These are phyloP conservation scores for Anadara kagoshimensis DNA, from an alignment of 1,140 invertebrate genomes.

Conservation along the genomic window DNA sequence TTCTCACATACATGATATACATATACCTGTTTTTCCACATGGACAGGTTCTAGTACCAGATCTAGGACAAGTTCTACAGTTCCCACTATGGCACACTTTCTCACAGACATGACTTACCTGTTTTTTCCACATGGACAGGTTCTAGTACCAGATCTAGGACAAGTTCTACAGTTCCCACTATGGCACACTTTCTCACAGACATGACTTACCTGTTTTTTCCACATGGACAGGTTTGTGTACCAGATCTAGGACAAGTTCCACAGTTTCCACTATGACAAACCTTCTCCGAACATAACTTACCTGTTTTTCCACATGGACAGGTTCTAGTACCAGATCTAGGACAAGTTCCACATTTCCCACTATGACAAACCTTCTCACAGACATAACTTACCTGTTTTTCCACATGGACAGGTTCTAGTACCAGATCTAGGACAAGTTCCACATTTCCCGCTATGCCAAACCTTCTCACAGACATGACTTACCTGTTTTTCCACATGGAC, in stretches of 20 bases:
- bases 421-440: conserved; percentile 79
- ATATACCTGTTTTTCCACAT: conserved; percentile 71
- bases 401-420: conserved; percentile 70
- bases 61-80: conserved; percentile 83
- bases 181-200: conserved; percentile 87
- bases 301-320: conserved; percentile 73
- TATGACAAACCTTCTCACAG: conserved; percentile 87
- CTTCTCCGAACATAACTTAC: conserved; percentile 79
- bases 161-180: conserved; percentile 81
- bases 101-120: conserved; percentile 82
- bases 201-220: conserved; percentile 84
- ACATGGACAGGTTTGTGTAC: conserved; percentile 77
- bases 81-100: conserved; percentile 83
- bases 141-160: conserved; percentile 75
- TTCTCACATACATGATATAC: background rate
- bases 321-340: conserved; percentile 71
- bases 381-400: conserved; percentile 72
- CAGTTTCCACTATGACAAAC: conserved; percentile 86
- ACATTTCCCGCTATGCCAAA: conserved; percentile 86
- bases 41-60: conserved; percentile 68
- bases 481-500: conserved; percentile 82
- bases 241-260: conserved; percentile 79
- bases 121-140: conserved; percentile 73
- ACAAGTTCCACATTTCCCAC: conserved; percentile 83
- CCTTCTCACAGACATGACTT: conserved; percentile 85